A percentile compares a stretch with the other conserved stretches of the same genome.
These are phyloP conservation scores for Bubo bubo DNA, from an alignment of 2,113 vertebrate genomes.

Conservation along the genomic window DNA sequence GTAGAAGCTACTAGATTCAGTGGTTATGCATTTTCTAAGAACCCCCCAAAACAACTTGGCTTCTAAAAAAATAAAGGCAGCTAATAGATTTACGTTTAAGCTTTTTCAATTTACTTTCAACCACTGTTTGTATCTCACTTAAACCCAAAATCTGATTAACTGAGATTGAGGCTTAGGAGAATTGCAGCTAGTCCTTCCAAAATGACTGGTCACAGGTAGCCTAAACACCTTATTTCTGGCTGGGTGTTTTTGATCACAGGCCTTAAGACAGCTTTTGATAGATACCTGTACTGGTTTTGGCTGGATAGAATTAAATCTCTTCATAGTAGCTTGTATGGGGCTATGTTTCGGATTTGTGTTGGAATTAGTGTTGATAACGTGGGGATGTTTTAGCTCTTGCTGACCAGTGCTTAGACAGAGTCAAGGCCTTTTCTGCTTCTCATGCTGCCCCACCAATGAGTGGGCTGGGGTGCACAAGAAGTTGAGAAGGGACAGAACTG, in stretches of 20 bases:
- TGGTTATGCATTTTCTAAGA: background rate
- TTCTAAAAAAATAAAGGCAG: background rate
- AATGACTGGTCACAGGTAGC: background rate
- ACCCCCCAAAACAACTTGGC: background rate
- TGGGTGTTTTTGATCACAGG: background rate
- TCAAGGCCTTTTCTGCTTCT: background rate
- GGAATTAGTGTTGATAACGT: background rate
- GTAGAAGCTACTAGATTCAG: background rate
- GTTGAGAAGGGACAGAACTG: background rate
- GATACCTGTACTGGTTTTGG: background rate
- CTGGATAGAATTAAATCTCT: background rate
- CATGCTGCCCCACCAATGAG: fast-evolving
- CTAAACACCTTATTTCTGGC: background rate
- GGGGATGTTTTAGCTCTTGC: background rate
- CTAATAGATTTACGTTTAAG: background rate
- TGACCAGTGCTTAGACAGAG: background rate
- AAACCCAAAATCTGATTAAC: background rate
- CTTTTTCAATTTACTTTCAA: background rate
- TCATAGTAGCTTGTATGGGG: background rate
- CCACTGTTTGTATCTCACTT: background rate
- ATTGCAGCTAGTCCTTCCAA: background rate
- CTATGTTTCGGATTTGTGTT: background rate
- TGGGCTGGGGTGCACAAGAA: background rate
- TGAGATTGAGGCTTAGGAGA: background rate
- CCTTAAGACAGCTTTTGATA: background rate